phyloP scores from a whole-genome alignment of 2,888 invertebrate genomes.

The Acleris literana region DNA sequence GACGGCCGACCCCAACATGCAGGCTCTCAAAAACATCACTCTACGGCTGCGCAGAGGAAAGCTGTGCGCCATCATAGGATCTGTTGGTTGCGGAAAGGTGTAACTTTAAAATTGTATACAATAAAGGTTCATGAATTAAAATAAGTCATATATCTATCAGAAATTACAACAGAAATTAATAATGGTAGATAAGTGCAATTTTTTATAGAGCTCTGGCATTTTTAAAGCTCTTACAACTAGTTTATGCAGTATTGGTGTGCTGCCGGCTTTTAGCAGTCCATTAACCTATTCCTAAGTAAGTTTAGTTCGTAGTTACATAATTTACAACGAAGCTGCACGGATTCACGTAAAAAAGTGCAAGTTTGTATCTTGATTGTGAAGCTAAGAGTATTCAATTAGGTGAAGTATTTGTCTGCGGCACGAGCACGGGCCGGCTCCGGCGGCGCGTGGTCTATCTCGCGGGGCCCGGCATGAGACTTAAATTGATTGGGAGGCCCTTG shows the following conservation, averaged over 20 bases:
- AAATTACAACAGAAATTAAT: too few species aligned
- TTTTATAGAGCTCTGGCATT: too few species aligned
- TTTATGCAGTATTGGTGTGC: too few species aligned
- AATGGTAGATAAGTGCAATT: too few species aligned
- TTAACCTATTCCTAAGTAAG: too few species aligned
- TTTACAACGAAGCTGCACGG: too few species aligned
- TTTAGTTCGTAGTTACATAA: too few species aligned
- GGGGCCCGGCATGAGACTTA: constrained; percentile 6
- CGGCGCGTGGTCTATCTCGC: constrained; percentile 27
- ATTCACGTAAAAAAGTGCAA: too few species aligned
- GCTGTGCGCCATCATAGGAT: constrained; percentile 88
- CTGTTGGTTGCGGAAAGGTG: constrained; percentile 90
- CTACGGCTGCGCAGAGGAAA: constrained; percentile 82
- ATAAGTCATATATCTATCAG: background rate
- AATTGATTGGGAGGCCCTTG: constrained; percentile 14
- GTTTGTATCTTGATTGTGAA: too few species aligned
- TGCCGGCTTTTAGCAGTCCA: too few species aligned
- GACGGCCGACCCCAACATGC: constrained; percentile 76
- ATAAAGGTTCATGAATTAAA: background rate
- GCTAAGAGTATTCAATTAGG: constrained; percentile 16
- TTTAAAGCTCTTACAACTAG: too few species aligned
- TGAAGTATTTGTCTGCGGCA: constrained; percentile 22
- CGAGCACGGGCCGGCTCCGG: constrained; percentile 13
- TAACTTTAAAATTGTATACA: background rate
- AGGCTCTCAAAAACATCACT: constrained; percentile 81